Evolutionary conservation across 2,797 vertebrate species (phyloP).

Genomic region (Phrynocephalus forsythii): DNA sequence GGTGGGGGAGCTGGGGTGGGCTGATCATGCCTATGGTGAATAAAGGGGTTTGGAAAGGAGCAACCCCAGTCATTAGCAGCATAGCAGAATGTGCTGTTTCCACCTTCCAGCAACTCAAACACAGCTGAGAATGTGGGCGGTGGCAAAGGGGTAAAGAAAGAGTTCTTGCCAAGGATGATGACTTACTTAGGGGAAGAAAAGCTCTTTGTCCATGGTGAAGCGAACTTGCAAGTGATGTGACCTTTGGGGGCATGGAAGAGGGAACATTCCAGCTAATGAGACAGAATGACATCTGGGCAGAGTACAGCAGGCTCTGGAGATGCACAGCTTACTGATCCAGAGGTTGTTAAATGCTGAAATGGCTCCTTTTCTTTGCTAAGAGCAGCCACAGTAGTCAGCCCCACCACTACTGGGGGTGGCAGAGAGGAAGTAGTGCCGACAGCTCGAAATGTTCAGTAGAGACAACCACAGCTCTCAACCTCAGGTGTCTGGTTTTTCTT

Average conservation of each 20-base stretch:
- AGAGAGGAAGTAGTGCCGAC: not conserved
- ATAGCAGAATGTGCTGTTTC: not conserved
- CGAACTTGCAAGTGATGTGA: constrained; percentile 9
- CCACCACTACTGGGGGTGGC: not conserved
- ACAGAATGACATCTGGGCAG: constrained; percentile 26
- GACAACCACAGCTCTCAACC: not conserved
- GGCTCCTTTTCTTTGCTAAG: constrained; percentile 7
- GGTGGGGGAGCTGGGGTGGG: accelerated
- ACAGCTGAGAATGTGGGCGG: not conserved
- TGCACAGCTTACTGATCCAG: constrained; percentile 21
- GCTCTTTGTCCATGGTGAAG: constrained; percentile 7
- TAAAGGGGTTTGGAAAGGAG: not conserved
- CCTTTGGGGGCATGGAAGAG: constrained; percentile 42
- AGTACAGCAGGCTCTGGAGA: constrained; percentile 34
- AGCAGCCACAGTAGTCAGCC: constrained; percentile 14
- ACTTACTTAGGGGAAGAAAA: not conserved
- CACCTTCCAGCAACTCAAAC: accelerated
- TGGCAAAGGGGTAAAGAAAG: not conserved
- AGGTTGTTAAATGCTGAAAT: constrained; percentile 32
- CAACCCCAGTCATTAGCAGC: not conserved
- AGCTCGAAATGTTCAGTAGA: not conserved
- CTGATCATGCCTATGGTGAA: not conserved
- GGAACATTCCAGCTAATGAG: constrained; percentile 52
- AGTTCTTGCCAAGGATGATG: not conserved
- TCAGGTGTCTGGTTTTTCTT: not conserved